Base-by-base conservation (phyloP, 2,888 invertebrate species). In the Imbricaverruca yamaguchii region DNA sequence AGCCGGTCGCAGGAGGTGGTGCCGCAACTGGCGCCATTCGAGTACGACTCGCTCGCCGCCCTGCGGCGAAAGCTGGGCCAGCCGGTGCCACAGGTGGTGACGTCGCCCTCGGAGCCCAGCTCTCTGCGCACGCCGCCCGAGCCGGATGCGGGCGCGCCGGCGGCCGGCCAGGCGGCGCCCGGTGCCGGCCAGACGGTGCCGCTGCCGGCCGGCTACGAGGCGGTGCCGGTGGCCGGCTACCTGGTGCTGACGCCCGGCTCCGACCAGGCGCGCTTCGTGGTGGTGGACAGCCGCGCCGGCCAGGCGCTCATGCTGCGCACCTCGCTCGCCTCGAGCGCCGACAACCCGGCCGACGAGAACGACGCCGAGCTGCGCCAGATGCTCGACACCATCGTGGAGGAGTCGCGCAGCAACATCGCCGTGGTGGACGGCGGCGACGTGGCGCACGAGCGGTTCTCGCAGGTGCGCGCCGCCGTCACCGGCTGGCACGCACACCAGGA, bases 191-290 rank as follows among this genome's bases (percentile, higher is more conserved):
- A 39, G 12, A 15, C 21, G 18, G 18, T 23, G 74, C 53, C 25
- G 55, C 55, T 74, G 74, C 74, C 74, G 55, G 21, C 53, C 9
- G 74, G 74, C 8, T 74, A 74, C 55, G 74, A 74, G 74, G 74
- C 74, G 55, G 55, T 74, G 55, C 74, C 74, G 7, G 74, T 74
- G 74, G 74, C 74, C 74, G 74, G 74, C 74, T 74, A 74, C 74
- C 21, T 74, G 55, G 74, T 74, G 55, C 21, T 74, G 74, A 55
- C 53, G 74, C 74, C 74, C 15, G 55, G 55, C 74, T 74, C 74
- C 21, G 74, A 74, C 74, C 74, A 74, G 74, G 74, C 74, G 10
- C 74, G 74, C 55, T 74, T 74, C 74, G 74, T 74, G 74, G 55
- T 74, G 55, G 74, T 74, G 55, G 74, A 74, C 74, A 74, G 74